phyloP scores from a whole-genome alignment of 2,888 invertebrate genomes.

The Diploptera punctata region DNA sequence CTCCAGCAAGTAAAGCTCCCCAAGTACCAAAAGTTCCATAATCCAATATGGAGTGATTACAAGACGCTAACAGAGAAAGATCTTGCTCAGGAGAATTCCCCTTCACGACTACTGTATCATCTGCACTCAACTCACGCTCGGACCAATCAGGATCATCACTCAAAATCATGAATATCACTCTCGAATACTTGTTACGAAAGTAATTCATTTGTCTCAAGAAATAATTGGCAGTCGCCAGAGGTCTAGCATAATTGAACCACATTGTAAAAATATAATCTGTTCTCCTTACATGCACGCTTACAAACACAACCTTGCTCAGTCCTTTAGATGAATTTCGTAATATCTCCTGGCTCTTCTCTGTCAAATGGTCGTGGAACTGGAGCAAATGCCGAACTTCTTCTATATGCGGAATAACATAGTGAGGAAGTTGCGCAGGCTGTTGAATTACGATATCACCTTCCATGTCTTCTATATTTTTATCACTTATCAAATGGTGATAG shows the following conservation, averaged over 20 bases:
- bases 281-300: constrained; percentile 62
- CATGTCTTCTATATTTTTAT: too few species aligned
- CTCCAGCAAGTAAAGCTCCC: constrained; percentile 59
- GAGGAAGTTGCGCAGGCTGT: constrained; percentile 56
- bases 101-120: constrained; percentile 53
- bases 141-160: constrained; percentile 60
- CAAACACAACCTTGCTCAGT: constrained; percentile 52
- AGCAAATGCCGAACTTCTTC: constrained; percentile 63
- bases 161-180: constrained; percentile 55
- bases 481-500: not conserved
- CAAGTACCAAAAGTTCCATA: constrained; percentile 60
- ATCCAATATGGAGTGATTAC: constrained; percentile 61
- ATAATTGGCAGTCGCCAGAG: constrained; percentile 53
- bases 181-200: constrained; percentile 53
- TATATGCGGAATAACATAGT: constrained; percentile 61
- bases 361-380: constrained; percentile 58
- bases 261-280: constrained; percentile 63
- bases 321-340: constrained; percentile 49
- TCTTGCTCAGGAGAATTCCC: constrained; percentile 53
- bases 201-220: constrained; percentile 55
- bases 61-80: constrained; percentile 57
- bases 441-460: not conserved
- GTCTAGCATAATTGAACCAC: constrained; percentile 57
- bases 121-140: constrained; percentile 50
- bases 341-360: constrained; percentile 57